Evolutionary conservation across 64 coral and sea anemone species (phyloP).

Genomic region (Platygyra sinensis): DNA sequence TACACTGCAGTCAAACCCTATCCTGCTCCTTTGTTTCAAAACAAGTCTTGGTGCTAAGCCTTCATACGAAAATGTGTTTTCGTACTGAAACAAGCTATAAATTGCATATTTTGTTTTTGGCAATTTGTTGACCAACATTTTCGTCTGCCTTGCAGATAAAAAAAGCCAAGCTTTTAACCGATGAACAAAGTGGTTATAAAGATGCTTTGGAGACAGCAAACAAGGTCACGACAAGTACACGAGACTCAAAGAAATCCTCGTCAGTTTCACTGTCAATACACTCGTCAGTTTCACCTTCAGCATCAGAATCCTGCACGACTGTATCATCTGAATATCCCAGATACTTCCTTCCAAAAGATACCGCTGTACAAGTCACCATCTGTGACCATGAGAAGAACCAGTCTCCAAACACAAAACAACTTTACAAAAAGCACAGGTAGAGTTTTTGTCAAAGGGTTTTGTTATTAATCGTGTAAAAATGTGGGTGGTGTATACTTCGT

Average conservation of each 20-base stretch:
- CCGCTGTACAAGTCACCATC: background rate
- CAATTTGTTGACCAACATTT: background rate
- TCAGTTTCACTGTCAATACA: background rate
- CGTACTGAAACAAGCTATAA: too few species aligned
- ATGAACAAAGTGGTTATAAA: background rate
- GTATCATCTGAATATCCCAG: background rate
- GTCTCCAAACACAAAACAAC: background rate
- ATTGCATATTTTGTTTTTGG: background rate
- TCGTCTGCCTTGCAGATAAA: background rate
- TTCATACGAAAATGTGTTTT: too few species aligned
- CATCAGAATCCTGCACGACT: background rate
- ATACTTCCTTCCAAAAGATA: background rate
- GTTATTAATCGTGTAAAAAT: too few species aligned
- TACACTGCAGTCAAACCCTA: too few species aligned
- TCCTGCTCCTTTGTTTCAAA: too few species aligned
- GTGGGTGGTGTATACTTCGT: too few species aligned
- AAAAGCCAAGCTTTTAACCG: background rate
- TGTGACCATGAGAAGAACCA: background rate
- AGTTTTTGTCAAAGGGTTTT: background rate
- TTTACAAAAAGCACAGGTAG: background rate
- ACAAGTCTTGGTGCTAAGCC: too few species aligned
- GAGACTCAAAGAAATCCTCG: background rate
- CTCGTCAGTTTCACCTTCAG: conserved; percentile 25
- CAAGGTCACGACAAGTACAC: background rate
- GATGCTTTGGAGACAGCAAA: background rate